These are phyloP conservation scores for Gyrodactylus salaris DNA, from an alignment of 1,140 invertebrate species.

Conservation along the genomic window DNA sequence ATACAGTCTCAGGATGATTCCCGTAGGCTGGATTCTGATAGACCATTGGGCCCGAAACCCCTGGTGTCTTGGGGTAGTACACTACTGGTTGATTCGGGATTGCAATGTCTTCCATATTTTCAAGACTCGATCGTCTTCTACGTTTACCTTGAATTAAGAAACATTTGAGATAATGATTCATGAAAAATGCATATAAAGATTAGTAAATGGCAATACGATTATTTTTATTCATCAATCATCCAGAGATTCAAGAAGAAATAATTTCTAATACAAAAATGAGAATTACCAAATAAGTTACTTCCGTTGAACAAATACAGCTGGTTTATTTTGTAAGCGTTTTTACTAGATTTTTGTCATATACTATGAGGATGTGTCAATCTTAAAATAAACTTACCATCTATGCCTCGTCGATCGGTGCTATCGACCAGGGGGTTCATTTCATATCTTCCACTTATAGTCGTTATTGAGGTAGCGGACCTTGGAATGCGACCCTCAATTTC, in stretches of 20 bases:
- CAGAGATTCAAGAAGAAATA: too few relatives aligned
- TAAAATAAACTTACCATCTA: too few relatives aligned
- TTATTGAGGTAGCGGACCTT: neutral
- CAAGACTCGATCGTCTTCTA: neutral
- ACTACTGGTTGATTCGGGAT: neutral
- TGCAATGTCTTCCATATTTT: neutral
- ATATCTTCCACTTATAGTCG: neutral
- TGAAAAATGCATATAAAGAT: too few relatives aligned
- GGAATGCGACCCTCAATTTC: neutral
- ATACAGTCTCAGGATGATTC: neutral
- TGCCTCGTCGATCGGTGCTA: neutral
- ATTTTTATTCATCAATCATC: too few relatives aligned
- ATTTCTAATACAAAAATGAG: too few relatives aligned
- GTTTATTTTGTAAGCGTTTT: too few relatives aligned
- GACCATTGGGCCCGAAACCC: neutral
- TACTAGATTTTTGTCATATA: too few relatives aligned
- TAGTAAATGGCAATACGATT: too few relatives aligned
- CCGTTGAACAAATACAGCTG: too few relatives aligned
- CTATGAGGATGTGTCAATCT: too few relatives aligned
- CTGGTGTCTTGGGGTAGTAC: neutral
- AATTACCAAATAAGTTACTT: too few relatives aligned
- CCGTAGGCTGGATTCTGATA: neutral
- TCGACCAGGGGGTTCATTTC: neutral
- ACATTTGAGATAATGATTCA: too few relatives aligned
- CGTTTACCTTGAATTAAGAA: neutral